phyloP scores from a whole-genome alignment of 2,113 vertebrate genomes.

The Pygoscelis adeliae region DNA sequence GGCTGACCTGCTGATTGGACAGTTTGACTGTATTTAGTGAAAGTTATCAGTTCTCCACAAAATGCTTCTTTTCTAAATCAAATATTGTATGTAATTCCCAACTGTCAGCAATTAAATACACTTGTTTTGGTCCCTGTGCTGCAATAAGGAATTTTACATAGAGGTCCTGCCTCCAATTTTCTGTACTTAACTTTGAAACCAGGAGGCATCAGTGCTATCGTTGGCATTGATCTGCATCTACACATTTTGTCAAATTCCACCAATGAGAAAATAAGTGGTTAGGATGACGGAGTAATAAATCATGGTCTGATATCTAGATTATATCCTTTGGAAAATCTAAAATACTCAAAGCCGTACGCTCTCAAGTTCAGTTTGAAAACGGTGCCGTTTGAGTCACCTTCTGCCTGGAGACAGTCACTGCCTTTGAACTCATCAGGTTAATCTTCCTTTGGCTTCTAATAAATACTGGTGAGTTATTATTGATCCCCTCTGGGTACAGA shows the following conservation, averaged over 20 bases:
- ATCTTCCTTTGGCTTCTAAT: background rate
- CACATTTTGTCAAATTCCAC: background rate
- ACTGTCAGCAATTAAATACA: background rate
- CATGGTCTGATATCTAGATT: background rate
- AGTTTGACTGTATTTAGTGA: background rate
- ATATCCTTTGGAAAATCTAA: background rate
- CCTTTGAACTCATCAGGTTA: background rate
- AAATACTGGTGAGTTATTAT: conserved; percentile 24
- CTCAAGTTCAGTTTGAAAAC: background rate
- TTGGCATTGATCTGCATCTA: background rate
- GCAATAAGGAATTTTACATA: background rate
- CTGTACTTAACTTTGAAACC: background rate
- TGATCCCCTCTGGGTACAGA: conserved; percentile 54
- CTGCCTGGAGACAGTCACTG: background rate
- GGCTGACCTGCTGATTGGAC: background rate
- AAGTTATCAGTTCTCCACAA: background rate
- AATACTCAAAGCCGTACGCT: accelerated
- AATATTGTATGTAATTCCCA: background rate
- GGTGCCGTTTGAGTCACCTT: background rate
- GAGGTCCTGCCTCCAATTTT: background rate
- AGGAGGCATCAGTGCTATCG: background rate
- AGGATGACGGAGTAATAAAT: background rate
- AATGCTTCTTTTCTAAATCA: background rate
- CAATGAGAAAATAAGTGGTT: background rate
- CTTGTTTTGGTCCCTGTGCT: background rate